Evolutionary conservation across 92 coral and sea anemone genomes (phyloP).

Genomic region (Parazoanthus atlanticus): DNA sequence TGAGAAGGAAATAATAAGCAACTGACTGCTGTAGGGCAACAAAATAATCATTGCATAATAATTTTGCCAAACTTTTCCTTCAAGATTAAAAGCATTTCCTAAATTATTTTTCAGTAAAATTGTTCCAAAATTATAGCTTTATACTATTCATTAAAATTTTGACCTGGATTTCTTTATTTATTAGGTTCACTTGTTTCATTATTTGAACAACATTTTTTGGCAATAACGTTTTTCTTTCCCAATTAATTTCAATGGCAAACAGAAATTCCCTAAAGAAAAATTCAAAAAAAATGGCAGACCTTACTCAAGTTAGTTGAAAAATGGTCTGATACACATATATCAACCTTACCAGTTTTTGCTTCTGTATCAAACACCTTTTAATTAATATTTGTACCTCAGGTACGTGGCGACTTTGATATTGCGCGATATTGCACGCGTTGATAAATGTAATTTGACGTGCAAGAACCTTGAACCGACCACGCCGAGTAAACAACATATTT

Average conservation of each 20-base stretch:
- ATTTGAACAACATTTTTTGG: background rate
- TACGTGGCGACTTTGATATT: background rate
- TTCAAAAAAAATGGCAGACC: background rate
- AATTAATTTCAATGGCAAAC: background rate
- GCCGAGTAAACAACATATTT: background rate
- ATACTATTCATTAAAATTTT: background rate
- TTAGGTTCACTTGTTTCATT: background rate
- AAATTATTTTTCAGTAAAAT: too few species aligned
- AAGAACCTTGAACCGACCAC: background rate
- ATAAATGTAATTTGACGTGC: background rate
- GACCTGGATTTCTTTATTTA: background rate
- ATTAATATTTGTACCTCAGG: background rate
- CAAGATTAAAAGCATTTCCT: background rate
- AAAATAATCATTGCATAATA: background rate
- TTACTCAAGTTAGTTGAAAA: background rate
- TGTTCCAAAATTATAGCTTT: background rate
- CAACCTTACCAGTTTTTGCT: too few species aligned
- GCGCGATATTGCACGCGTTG: background rate
- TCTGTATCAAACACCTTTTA: background rate
- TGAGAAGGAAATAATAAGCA: background rate
- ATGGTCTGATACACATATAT: background rate
- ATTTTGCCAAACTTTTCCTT: background rate
- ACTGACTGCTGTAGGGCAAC: background rate
- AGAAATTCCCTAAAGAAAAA: too few species aligned
- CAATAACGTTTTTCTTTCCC: too few species aligned